Percentiles rank a stretch among this genome's conserved stretches.
These are phyloP conservation scores for Poecilia wingei DNA, from an alignment of 2,797 vertebrate genomes.

Conservation along the genomic window DNA sequence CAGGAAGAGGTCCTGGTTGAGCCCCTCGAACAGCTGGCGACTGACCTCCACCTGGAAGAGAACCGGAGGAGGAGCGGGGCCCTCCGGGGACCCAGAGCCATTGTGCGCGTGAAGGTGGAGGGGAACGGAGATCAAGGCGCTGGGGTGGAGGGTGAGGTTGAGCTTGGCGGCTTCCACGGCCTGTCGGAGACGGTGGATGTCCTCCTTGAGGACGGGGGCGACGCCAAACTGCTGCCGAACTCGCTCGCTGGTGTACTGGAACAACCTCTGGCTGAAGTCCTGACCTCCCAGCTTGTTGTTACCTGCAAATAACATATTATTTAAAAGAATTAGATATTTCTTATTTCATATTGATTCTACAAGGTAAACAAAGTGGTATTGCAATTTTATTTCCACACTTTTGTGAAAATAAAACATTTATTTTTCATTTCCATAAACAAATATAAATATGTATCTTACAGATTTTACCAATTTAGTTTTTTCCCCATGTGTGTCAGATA, in stretches of 20 bases:
- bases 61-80: conserved; percentile 56
- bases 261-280: conserved; percentile 94
- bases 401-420: too few relatives aligned
- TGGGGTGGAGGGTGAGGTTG: conserved; percentile 86
- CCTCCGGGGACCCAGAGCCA: conserved; percentile 34
- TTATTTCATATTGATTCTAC: neutral
- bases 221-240: conserved; percentile 83
- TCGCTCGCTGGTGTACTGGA: conserved; percentile 86
- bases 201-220: conserved; percentile 87
- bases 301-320: conserved; percentile 60
- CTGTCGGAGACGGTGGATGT: conserved; percentile 91
- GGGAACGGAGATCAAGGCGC: conserved; percentile 75
- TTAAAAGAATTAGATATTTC: neutral
- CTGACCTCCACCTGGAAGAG: conserved; percentile 84
- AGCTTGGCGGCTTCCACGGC: conserved; percentile 92
- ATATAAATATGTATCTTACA: neutral
- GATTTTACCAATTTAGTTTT: neutral
- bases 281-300: conserved; percentile 98
- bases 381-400: too few relatives aligned
- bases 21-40: conserved; percentile 87
- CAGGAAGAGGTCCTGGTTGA: conserved; percentile 94
- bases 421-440: too few relatives aligned
- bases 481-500: too few relatives aligned
- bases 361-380: neutral
- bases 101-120: conserved; percentile 77